These are phyloP conservation scores for Trachelus tabidus DNA, from an alignment of 2,888 invertebrate genomes.

Conservation along the genomic window DNA sequence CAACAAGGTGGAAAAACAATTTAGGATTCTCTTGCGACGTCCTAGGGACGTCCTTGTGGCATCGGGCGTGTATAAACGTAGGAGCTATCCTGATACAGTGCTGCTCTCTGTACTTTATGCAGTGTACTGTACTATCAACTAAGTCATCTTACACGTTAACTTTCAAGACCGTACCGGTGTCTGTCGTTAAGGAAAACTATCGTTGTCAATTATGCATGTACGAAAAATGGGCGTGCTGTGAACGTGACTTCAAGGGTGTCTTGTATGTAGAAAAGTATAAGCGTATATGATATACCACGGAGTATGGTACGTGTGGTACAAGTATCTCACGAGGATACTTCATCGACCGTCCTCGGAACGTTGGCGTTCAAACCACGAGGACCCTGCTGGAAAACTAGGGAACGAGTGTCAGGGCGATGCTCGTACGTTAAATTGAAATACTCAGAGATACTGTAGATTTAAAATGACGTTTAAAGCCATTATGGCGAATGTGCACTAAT, in stretches of 20 bases:
- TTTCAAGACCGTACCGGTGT: not conserved
- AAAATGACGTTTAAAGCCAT: not conserved
- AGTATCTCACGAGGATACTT: not conserved
- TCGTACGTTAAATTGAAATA: not conserved
- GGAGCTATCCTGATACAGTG: not conserved
- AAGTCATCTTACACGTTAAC: not conserved
- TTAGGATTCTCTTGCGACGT: not conserved
- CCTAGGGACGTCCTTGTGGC: not conserved
- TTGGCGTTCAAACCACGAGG: not conserved
- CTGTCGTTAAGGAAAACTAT: not conserved
- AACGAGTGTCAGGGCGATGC: not conserved
- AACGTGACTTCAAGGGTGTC: not conserved
- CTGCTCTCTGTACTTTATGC: not conserved
- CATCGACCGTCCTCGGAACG: not conserved
- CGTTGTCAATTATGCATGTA: not conserved
- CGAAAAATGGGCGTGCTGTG: not conserved
- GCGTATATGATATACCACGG: not conserved
- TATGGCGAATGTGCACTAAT: not conserved
- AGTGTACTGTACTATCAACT: not conserved
- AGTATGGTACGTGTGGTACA: not conserved
- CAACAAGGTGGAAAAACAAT: not conserved
- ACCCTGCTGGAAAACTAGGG: not conserved
- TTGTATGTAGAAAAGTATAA: not conserved
- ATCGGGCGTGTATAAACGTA: not conserved
- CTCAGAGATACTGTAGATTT: not conserved